Base-by-base conservation (phyloP, 2,797 vertebrate genomes). In the Sebastes wilsoni region DNA sequence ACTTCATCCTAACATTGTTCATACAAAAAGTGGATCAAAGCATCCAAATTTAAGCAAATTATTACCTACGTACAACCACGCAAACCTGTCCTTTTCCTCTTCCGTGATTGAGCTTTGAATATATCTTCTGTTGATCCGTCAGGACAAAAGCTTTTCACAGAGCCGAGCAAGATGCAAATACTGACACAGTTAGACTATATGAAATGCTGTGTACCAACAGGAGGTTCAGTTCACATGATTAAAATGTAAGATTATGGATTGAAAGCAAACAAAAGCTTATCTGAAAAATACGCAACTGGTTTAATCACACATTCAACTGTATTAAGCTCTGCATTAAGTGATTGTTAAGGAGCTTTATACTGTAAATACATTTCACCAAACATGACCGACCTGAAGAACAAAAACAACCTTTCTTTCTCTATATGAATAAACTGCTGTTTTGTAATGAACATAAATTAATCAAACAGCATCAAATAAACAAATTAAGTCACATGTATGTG, bases 121-220 rank as follows among this genome's bases (percentile, higher is more conserved):
- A 20, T 28, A 23, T 22, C 25, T 1, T 12, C 62, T 60, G 59
- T 62, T 66, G 86, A 87, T 86, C 90, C 34, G 60, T 59, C 16
- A 10, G 58, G 80, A 85, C 83, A 84, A 70, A 79, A 18, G 46
- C 13, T 34, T 42, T 67, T 49, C 20, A 77, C 55, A 72, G 66
- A 14, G 65, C 59, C 5, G 54, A 4, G 77, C 46, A 30, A 13
- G 64, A 86, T 89, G 87, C 88, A 93, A 90, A 92, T 89, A 16
- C 42, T 23, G 5, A 22, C 27, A n/a, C 14, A 54, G 74, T 59
- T 23, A 56, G 27, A 80, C 23, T 22, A 7, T 20, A 9, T 55
- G 11, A 70, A 66, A 60, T 42, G 18, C 27, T 8, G 25, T 3
- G 5, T 5, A 3, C 27, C 49, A 46, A 20, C 42, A 75, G 30